Evolutionary conservation across 1,140 invertebrate genomes (phyloP), one percentile per base, ranked within the genome.

Genomic region (Drosophila erecta): DNA sequence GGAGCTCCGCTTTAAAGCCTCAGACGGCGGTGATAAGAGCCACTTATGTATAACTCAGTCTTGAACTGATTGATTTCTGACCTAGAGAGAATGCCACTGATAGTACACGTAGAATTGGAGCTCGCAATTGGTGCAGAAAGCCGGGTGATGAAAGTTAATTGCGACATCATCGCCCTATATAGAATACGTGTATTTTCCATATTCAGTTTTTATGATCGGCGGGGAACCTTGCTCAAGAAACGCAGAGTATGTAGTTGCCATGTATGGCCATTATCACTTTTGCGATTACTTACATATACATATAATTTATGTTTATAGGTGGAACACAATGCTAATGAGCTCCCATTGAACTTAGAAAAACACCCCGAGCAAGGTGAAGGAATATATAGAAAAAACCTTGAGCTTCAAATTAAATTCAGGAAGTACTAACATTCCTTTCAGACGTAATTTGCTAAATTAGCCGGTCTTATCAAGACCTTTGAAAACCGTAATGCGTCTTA

Each of bases 41-140:
- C 62, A 56, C 38, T 57, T 20, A 20, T 20, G 17, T 61, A 65
- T 58, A 69, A 54, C 22, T 55, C 53, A 81, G 64, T 75, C 80
- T 90, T 84, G 77, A 91, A 75, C 71, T 20, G 75, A 87, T 90
- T 72, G 65, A 81, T 81, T 75, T 75, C 90, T 90, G 89, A 90
- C 89, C 89, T 89, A 90, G 83, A 91, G 77, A 79, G 58, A 59
- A 79, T 85, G 76, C 55, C 61, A 76, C 38, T 40, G 27, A 35
- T 57, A 38, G 14, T 30, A 47, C n/a, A 6, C 33, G 8, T 40
- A 38, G 37, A 64, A 77, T 69, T 77, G 41, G 66, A 74, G 54
- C 60, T 84, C 60, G 80, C 47, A 84, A 89, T 89, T 89, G 76
- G 85, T 89, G 84, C 84, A 89, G 84, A 89, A 90, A 89, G 60